These are phyloP conservation scores for Tonatia bakeri DNA, from an alignment of 2,113 vertebrate species.

Conservation along the genomic window DNA sequence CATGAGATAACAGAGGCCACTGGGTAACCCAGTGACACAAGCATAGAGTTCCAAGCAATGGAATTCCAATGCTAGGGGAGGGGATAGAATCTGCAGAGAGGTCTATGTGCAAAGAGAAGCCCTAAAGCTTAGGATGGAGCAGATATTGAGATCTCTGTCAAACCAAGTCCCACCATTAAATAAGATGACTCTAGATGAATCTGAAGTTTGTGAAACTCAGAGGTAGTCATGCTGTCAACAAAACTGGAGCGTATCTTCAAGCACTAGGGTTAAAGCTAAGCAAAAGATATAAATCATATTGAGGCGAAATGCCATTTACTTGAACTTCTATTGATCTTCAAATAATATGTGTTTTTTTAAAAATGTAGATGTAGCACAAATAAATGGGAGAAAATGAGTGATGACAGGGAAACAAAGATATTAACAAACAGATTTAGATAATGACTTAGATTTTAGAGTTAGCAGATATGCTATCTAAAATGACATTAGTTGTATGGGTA, in stretches of 20 bases:
- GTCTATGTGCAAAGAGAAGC: not conserved
- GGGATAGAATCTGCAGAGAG: not conserved
- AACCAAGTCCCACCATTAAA: not conserved
- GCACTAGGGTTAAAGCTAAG: not conserved
- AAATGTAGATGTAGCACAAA: not conserved
- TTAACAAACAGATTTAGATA: not conserved
- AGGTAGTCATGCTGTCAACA: not conserved
- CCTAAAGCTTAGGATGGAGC: not conserved
- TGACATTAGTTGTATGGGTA: not conserved
- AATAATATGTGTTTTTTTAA: not conserved
- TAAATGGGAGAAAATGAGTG: not conserved
- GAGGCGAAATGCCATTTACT: not conserved
- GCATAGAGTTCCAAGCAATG: not conserved
- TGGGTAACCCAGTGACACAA: not conserved
- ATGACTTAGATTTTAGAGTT: not conserved
- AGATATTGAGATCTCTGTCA: not conserved
- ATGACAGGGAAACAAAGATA: not conserved
- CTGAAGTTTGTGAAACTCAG: not conserved
- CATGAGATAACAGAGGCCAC: not conserved
- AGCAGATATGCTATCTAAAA: not conserved
- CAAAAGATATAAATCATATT: not conserved
- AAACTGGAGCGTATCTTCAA: not conserved
- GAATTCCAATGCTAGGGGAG: not conserved
- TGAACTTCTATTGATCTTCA: not conserved
- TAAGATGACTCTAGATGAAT: not conserved